Conservation (phyloP, 1,140 invertebrate genomes). For the Aplysia californica region DNA sequence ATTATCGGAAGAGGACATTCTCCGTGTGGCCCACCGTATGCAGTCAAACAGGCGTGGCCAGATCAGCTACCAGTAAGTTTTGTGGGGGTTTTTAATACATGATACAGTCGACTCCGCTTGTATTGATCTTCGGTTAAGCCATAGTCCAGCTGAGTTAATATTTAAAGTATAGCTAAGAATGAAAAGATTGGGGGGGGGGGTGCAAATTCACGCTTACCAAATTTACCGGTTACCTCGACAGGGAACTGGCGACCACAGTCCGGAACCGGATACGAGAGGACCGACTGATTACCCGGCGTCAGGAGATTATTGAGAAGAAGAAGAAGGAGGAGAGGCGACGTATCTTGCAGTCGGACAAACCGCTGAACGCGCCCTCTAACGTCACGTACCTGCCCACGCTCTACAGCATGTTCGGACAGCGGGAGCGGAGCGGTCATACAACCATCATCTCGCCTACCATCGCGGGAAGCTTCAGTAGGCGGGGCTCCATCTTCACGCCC, state of each 20-base stretch:
- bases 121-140: not conserved
- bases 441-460: not conserved
- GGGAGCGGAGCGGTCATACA: not conserved
- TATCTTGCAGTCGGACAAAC: slow-evolving; percentile 40
- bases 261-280: slow-evolving; percentile 51
- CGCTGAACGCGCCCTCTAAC: slow-evolving; percentile 24
- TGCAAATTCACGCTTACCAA: not conserved
- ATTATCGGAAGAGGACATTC: slow-evolving; percentile 45
- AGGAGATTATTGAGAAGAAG: slow-evolving; percentile 39
- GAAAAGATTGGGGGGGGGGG: no score
- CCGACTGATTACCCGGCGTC: slow-evolving; percentile 42
- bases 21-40: slow-evolving; percentile 44
- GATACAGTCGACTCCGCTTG: not conserved
- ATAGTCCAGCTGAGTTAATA: not conserved
- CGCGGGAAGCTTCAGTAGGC: not conserved
- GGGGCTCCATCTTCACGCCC: slow-evolving; percentile 1
- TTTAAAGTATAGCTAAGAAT: not conserved
- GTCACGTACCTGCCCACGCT: slow-evolving; percentile 33
- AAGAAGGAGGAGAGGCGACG: slow-evolving; percentile 43
- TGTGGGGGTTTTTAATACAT: not conserved
- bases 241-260: slow-evolving; percentile 47
- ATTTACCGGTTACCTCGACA: slow-evolving; percentile 16
- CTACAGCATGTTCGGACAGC: slow-evolving; percentile 35
- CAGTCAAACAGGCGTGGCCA: slow-evolving; percentile 45
- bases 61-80: slow-evolving; percentile 55